Conservation (phyloP, 2,113 vertebrate species). For the Leucoraja erinaceus region DNA sequence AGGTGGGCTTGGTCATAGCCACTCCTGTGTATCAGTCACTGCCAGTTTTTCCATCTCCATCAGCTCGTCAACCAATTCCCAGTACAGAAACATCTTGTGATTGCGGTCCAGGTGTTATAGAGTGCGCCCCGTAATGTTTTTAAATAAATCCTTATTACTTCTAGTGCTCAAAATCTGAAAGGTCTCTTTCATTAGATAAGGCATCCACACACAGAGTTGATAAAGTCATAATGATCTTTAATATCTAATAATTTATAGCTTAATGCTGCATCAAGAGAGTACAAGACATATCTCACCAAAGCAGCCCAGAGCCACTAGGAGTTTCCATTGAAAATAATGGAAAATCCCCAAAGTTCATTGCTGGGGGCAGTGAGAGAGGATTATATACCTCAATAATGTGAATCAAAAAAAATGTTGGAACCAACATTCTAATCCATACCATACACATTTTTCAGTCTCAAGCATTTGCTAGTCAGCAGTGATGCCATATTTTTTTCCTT, state of each 20-base stretch:
- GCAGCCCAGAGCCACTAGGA: not conserved
- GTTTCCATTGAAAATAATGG: conserved; percentile 33
- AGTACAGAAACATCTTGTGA: not conserved
- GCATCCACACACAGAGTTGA: not conserved
- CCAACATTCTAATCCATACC: conserved; percentile 34
- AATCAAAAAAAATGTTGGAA: conserved; percentile 17
- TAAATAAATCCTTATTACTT: not conserved
- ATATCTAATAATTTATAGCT: conserved; percentile 39
- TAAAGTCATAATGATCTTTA: conserved; percentile 35
- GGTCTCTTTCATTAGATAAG: not conserved
- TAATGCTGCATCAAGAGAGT: conserved; percentile 37
- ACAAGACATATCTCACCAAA: conserved; percentile 32
- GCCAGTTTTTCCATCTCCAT: not conserved
- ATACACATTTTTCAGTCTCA: conserved; percentile 19
- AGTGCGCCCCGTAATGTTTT: not conserved
- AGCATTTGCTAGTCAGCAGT: conserved; percentile 29
- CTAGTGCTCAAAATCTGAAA: not conserved
- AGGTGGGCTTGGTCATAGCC: not conserved
- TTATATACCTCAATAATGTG: not conserved
- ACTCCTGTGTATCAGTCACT: not conserved
- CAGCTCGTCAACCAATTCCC: not conserved
- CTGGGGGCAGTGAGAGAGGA: conserved; percentile 25
- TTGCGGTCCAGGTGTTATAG: not conserved
- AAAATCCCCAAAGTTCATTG: conserved; percentile 24
- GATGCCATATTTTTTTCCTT: conserved; percentile 4